Evolutionary conservation across 1,140 invertebrate genomes (phyloP).

Genomic region (Batillaria attramentaria): DNA sequence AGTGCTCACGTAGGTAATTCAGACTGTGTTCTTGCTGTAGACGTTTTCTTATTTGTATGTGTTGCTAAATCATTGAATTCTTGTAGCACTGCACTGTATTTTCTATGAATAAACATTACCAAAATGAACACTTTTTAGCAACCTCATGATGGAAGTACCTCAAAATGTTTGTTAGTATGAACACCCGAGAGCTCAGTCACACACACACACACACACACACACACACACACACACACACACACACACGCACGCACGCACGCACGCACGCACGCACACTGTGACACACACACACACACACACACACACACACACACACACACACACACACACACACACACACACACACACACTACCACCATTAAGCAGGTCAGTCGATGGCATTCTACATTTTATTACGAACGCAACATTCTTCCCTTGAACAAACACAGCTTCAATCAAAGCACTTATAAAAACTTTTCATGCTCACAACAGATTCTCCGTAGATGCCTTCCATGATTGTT

Average conservation of each 20-base stretch:
- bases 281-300: conserved; percentile 11
- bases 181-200: neutral
- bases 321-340: conserved; percentile 7
- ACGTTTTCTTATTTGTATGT: neutral
- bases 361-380: too few relatives aligned
- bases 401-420: neutral
- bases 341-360: neutral
- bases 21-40: neutral
- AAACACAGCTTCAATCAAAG: neutral
- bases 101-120: neutral
- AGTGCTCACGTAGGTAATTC: too few relatives aligned
- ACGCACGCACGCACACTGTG: neutral
- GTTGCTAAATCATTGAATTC: neutral
- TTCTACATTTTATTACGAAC: neutral
- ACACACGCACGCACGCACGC: conserved; percentile 6
- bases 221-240: conserved; percentile 1
- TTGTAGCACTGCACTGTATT: neutral
- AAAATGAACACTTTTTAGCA: neutral
- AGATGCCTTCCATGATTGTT: too few relatives aligned
- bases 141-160: too few relatives aligned
- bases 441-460: neutral
- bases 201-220: conserved; percentile 13
- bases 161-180: too few relatives aligned
- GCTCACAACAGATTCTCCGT: conserved; percentile 16
- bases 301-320: neutral